These are phyloP conservation scores for Myotis planiceps DNA, from an alignment of 2,797 vertebrate genomes.

Conservation along the genomic window DNA sequence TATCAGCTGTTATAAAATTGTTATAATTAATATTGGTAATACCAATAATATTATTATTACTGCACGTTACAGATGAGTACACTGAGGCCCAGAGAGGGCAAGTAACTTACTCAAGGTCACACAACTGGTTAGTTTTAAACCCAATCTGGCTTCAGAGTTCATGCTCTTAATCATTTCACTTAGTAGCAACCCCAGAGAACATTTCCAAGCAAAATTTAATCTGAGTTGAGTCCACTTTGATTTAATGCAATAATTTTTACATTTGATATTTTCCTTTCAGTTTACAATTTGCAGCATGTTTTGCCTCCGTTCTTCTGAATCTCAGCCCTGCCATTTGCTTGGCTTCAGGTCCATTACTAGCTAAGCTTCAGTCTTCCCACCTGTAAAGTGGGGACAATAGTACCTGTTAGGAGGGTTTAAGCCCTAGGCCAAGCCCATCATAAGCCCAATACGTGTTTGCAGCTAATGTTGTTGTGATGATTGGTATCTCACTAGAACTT, in stretches of 20 bases:
- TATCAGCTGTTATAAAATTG: background rate
- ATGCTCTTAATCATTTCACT: background rate
- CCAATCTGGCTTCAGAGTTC: background rate
- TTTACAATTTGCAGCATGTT: background rate
- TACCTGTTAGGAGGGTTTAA: background rate
- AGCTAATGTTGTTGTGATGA: background rate
- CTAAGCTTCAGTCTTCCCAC: background rate
- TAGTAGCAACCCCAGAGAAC: background rate
- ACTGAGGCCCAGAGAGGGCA: background rate
- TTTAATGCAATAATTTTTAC: background rate
- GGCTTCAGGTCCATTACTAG: background rate
- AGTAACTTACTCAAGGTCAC: background rate
- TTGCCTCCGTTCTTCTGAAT: background rate
- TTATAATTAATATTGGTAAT: background rate
- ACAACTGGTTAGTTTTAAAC: background rate
- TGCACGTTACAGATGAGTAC: background rate
- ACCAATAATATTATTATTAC: background rate
- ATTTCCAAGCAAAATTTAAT: background rate
- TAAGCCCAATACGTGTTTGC: background rate
- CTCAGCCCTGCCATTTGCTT: background rate
- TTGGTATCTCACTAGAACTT: constrained; percentile 3
- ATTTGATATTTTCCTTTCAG: background rate
- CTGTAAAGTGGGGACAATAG: background rate
- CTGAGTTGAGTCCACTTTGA: background rate
- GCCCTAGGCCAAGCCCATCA: background rate